A percentile compares a stretch with the other conserved stretches of the same genome.
phyloP scores from a whole-genome alignment of 2,113 vertebrate genomes.

The Crotalus tigris region DNA sequence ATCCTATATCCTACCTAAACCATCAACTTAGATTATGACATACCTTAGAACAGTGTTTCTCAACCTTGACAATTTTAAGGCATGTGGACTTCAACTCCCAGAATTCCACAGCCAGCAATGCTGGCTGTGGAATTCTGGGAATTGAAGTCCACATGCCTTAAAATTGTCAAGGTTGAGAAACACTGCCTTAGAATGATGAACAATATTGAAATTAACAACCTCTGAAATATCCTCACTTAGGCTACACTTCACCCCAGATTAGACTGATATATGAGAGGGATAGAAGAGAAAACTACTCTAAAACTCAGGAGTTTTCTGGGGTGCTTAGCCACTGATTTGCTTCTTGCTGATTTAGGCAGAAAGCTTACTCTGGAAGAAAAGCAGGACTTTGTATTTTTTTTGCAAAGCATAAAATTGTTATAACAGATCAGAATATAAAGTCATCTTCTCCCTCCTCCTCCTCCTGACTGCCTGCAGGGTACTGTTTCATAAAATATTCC shows the following conservation, averaged over 20 bases:
- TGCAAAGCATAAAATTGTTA: not conserved
- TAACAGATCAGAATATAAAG: not conserved
- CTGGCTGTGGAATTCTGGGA: no score
- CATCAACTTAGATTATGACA: not conserved
- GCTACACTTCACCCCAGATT: not conserved
- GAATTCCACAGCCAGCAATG: no score
- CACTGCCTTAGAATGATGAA: no score
- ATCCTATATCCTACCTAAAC: not conserved
- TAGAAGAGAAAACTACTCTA: not conserved
- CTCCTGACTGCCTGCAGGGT: not conserved
- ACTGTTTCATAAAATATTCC: not conserved
- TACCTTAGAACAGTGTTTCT: no score
- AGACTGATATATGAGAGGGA: not conserved
- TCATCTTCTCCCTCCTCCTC: not conserved
- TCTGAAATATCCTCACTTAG: not conserved
- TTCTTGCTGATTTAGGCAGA: not conserved
- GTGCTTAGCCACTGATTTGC: not conserved
- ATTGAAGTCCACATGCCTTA: no score
- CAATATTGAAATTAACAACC: not conserved
- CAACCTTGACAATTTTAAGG: no score
- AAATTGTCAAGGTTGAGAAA: no score
- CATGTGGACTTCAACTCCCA: no score
- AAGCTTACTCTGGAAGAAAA: not conserved
- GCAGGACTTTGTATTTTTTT: not conserved
- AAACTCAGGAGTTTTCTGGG: not conserved